Percentiles rank a stretch among this genome's conserved stretches.
Evolutionary conservation across 2,888 invertebrate species (phyloP).

Genomic region (Drosophila infuscata): DNA sequence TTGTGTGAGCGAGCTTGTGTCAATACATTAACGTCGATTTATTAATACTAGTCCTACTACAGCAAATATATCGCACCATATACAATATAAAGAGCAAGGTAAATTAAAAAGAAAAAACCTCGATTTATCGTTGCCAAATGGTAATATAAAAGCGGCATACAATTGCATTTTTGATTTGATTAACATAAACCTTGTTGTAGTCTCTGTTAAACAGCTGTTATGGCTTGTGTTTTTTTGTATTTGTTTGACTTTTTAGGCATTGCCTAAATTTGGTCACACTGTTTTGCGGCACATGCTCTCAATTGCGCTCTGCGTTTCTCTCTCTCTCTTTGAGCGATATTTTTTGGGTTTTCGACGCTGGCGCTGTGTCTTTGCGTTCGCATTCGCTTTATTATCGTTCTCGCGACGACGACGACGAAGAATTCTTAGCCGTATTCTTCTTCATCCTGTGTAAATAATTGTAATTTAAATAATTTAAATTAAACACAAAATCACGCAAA

Average conservation of each 20-base stretch:
- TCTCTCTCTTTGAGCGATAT: constrained; percentile 57
- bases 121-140: neutral
- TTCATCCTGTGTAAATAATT: constrained; percentile 84
- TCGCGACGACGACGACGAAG: constrained; percentile 82
- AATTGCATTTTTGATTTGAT: neutral
- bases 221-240: neutral
- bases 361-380: constrained; percentile 67
- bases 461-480: constrained; percentile 80
- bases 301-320: constrained; percentile 5
- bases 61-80: neutral
- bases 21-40: constrained; percentile 1
- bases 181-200: constrained; percentile 7
- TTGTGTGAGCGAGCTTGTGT: neutral
- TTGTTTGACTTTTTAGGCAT: constrained; percentile 12
- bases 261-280: constrained; percentile 41
- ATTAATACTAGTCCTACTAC: neutral
- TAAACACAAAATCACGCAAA: constrained; percentile 68
- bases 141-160: neutral
- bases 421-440: constrained; percentile 80
- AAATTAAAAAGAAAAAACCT: neutral
- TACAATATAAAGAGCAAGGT: neutral
- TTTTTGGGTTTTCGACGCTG: constrained; percentile 68
- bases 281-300: constrained; percentile 61
- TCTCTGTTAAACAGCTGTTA: constrained; percentile 19
- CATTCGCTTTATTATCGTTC: constrained; percentile 77